Evolutionary conservation across 2,113 vertebrate genomes (phyloP).

Genomic region (Mola mola): DNA sequence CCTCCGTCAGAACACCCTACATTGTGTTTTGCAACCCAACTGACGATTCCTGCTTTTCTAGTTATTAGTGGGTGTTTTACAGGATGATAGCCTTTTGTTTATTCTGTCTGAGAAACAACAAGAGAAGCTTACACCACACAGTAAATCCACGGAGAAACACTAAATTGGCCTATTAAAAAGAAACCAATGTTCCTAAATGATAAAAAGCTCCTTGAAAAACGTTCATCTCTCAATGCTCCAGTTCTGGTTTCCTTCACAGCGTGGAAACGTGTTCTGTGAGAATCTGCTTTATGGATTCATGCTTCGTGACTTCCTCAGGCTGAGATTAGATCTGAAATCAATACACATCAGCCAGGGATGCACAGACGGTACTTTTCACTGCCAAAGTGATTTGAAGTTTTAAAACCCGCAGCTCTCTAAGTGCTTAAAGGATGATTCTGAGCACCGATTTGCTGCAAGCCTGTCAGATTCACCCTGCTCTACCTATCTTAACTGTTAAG

Average conservation of each 20-base stretch:
- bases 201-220: conserved; percentile 10
- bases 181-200: conserved; percentile 22
- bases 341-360: conserved; percentile 43
- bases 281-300: conserved; percentile 41
- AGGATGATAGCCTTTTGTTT: conserved; percentile 36
- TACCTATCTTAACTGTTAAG: too few species aligned
- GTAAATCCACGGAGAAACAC: conserved; percentile 25
- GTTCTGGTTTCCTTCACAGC: conserved; percentile 33
- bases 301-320: conserved; percentile 26
- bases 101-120: conserved; percentile 25
- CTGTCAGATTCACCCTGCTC: too few species aligned
- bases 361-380: conserved; percentile 34
- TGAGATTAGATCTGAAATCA: conserved; percentile 66
- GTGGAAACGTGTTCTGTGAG: conserved; percentile 32
- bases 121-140: not conserved
- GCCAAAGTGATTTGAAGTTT: conserved; percentile 38
- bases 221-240: conserved; percentile 21
- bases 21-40: conserved; percentile 12
- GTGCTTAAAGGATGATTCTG: conserved; percentile 19
- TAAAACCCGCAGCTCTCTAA: conserved; percentile 31
- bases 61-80: conserved; percentile 21
- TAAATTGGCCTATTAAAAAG: conserved; percentile 17
- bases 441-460: conserved; percentile 20
- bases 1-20: conserved; percentile 15
- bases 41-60: conserved; percentile 27